Percentiles rank a stretch among this genome's conserved stretches.
These are phyloP conservation scores for Sycophila sp. DNA, from an alignment of 1,140 invertebrate genomes.

Conservation along the genomic window DNA sequence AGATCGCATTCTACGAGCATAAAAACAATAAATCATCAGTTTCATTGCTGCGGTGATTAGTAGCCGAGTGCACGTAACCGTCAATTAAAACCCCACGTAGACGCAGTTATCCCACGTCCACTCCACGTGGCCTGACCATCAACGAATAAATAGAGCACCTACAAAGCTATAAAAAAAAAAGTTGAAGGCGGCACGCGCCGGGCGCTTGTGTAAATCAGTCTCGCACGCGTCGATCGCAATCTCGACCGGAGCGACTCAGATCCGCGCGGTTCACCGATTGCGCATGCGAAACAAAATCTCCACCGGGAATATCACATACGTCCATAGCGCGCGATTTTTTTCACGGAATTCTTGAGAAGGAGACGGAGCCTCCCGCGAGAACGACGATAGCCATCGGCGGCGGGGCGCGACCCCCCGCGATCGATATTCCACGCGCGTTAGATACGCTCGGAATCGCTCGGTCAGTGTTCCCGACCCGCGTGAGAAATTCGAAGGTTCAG, in stretches of 20 bases:
- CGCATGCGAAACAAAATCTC: background rate
- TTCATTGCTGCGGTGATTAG: too few relatives aligned
- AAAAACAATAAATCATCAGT: too few relatives aligned
- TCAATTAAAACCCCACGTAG: too few relatives aligned
- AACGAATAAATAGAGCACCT: background rate
- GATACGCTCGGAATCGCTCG: too few relatives aligned
- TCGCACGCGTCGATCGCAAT: background rate
- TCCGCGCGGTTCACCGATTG: background rate
- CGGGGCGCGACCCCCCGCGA: background rate
- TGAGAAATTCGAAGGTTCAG: too few relatives aligned
- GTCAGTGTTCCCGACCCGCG: too few relatives aligned
- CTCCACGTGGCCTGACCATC: too few relatives aligned
- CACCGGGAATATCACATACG: background rate
- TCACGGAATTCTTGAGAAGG: background rate
- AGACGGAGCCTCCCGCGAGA: background rate
- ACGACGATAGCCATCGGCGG: conserved; percentile 12
- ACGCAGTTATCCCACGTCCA: too few relatives aligned
- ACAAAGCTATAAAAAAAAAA: background rate
- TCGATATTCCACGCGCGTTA: conserved; percentile 29
- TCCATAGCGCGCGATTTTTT: background rate
- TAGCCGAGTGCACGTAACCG: too few relatives aligned
- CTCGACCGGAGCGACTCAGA: background rate
- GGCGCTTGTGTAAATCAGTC: conserved; percentile 1
- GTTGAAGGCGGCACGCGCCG: background rate
- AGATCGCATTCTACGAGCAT: too few relatives aligned